phyloP scores from a whole-genome alignment of 2,888 invertebrate genomes.

The Apodemia zela region DNA sequence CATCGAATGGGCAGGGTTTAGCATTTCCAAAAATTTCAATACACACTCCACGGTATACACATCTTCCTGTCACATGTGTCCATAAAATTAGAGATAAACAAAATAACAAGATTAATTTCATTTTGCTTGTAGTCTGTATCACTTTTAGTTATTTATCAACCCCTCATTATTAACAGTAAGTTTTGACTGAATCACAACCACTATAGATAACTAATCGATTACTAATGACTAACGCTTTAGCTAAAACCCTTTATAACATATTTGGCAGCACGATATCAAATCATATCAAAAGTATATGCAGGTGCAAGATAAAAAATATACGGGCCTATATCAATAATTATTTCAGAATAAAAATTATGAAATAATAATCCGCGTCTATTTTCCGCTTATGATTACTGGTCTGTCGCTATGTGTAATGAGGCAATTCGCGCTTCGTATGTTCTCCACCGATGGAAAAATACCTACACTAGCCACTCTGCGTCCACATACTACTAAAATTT shows the following conservation, averaged over 20 bases:
- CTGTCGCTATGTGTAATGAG: too few relatives aligned
- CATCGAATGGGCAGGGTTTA: constrained; percentile 49
- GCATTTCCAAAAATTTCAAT: constrained; percentile 39
- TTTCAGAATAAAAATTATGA: background rate
- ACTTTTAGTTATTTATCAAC: background rate
- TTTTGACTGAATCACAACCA: background rate
- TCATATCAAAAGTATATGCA: constrained; percentile 55
- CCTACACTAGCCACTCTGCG: too few relatives aligned
- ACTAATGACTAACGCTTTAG: constrained; percentile 4
- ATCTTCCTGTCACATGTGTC: constrained; percentile 43
- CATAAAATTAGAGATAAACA: constrained; percentile 42
- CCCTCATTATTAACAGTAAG: constrained; percentile 6
- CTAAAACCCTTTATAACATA: background rate
- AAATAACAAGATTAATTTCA: constrained; percentile 33
- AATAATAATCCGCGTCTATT: too few relatives aligned
- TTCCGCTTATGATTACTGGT: too few relatives aligned
- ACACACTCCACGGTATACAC: constrained; percentile 57
- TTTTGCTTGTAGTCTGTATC: constrained; percentile 22
- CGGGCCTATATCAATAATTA: constrained; percentile 22
- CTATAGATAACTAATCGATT: constrained; percentile 4
- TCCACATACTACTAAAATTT: too few relatives aligned
- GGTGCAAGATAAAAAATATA: constrained; percentile 53
- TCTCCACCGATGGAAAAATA: too few relatives aligned
- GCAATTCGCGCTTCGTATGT: too few relatives aligned
- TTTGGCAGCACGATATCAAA: constrained; percentile 41